These are phyloP conservation scores for Motacilla tschutschensis DNA, from an alignment of 2,113 vertebrate species.

Conservation along the genomic window DNA sequence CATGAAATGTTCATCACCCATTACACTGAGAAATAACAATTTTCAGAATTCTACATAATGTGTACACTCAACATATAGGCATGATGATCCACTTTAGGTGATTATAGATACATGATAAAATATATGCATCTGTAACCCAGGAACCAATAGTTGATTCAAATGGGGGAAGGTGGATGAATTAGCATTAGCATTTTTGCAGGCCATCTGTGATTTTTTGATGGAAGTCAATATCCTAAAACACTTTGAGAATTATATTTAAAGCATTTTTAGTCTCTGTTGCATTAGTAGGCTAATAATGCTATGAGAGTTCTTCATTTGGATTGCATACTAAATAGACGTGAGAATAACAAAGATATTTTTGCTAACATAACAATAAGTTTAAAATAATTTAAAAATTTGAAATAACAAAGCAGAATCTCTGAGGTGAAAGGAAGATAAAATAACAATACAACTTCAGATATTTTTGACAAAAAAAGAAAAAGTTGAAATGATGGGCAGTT, in stretches of 20 bases:
- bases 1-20: background rate
- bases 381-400: background rate
- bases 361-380: background rate
- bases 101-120: background rate
- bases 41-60: background rate
- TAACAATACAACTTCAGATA: background rate
- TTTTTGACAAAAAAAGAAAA: background rate
- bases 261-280: background rate
- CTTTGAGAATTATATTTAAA: background rate
- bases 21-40: rapidly evolving
- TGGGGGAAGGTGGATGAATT: background rate
- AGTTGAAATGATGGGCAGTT: background rate
- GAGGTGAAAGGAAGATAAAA: background rate
- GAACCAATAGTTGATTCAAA: background rate
- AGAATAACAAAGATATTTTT: background rate
- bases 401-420: background rate
- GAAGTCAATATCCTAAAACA: background rate
- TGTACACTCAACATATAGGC: rapidly evolving
- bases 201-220: background rate
- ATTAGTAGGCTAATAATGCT: background rate
- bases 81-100: background rate
- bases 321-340: background rate
- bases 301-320: background rate
- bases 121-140: background rate
- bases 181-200: background rate